A percentile compares a stretch with the other conserved stretches of the same genome.
These are phyloP conservation scores for Procambarus virginalis DNA, from an alignment of 1,140 invertebrate genomes.

Conservation along the genomic window DNA sequence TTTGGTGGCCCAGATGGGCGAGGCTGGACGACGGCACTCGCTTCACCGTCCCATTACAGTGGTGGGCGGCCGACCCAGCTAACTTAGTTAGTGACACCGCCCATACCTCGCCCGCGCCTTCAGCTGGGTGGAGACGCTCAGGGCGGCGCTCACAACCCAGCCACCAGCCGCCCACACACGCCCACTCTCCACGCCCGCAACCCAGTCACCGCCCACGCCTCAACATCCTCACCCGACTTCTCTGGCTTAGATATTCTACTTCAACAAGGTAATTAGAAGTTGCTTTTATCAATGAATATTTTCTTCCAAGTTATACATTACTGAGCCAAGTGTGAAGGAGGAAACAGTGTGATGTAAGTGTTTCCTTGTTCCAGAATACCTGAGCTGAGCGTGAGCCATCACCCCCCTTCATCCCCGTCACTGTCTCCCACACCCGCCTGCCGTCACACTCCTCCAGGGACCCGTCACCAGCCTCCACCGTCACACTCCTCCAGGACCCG, in stretches of 20 bases:
- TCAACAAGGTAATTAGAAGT: neutral
- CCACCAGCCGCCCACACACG: slow-evolving; percentile 12
- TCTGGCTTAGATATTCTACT: neutral
- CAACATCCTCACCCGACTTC: neutral
- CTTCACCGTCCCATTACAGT: slow-evolving; percentile 73
- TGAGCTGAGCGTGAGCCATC: too few species aligned
- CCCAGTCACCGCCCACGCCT: neutral
- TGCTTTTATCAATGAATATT: neutral
- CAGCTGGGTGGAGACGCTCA: neutral
- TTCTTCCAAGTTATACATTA: too few species aligned
- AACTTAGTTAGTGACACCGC: slow-evolving; percentile 37
- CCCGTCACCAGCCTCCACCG: too few species aligned
- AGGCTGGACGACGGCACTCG: slow-evolving; percentile 74
- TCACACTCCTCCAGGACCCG: too few species aligned
- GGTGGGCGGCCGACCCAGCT: slow-evolving; percentile 65
- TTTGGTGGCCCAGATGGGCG: slow-evolving; percentile 70
- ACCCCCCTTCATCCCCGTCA: too few species aligned
- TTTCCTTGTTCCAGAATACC: too few species aligned
- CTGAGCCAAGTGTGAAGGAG: too few species aligned
- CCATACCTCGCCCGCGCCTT: slow-evolving; percentile 18
- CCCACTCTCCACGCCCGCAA: neutral
- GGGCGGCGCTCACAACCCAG: slow-evolving; percentile 6
- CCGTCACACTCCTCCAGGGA: too few species aligned
- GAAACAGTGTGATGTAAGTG: too few species aligned
- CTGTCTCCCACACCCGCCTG: too few species aligned